Conservation (phyloP, 2,888 invertebrate species). For the Balanococcus diminutus region DNA sequence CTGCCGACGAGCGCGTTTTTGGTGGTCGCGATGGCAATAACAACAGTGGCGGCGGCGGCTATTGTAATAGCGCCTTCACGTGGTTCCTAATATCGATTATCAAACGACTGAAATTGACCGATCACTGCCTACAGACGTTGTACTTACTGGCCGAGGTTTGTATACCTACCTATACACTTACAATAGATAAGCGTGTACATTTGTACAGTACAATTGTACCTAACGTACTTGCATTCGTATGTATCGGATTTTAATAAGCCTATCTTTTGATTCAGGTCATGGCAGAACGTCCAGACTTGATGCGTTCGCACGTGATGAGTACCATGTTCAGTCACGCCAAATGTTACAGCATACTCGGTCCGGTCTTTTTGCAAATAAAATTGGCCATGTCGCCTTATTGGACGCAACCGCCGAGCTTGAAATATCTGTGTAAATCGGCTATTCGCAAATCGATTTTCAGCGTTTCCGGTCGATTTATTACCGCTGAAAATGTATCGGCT, state of each 20-base stretch:
- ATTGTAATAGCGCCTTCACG: slow-evolving; percentile 58
- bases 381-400: slow-evolving; percentile 59
- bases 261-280: slow-evolving; percentile 57
- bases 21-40: not conserved
- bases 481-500: slow-evolving; percentile 28
- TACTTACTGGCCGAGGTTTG: slow-evolving; percentile 57
- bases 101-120: slow-evolving; percentile 59
- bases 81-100: slow-evolving; percentile 60
- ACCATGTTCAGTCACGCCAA: slow-evolving; percentile 60
- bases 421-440: slow-evolving; percentile 58
- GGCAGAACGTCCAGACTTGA: slow-evolving; percentile 59
- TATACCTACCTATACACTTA: not conserved
- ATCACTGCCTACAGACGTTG: slow-evolving; percentile 59
- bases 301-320: slow-evolving; percentile 60
- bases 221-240: not conserved
- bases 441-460: slow-evolving; percentile 56
- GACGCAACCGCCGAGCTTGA: slow-evolving; percentile 59
- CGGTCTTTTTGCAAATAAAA: slow-evolving; percentile 60
- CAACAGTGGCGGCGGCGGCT: not conserved
- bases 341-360: slow-evolving; percentile 60
- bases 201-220: not conserved
- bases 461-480: slow-evolving; percentile 38
- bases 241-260: not conserved
- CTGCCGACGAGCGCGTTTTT: not conserved
- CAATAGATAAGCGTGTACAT: not conserved